Evolutionary conservation across 2,113 vertebrate species (phyloP), one percentile per base, ranked within the genome.

Genomic region (Platichthys flesus): DNA sequence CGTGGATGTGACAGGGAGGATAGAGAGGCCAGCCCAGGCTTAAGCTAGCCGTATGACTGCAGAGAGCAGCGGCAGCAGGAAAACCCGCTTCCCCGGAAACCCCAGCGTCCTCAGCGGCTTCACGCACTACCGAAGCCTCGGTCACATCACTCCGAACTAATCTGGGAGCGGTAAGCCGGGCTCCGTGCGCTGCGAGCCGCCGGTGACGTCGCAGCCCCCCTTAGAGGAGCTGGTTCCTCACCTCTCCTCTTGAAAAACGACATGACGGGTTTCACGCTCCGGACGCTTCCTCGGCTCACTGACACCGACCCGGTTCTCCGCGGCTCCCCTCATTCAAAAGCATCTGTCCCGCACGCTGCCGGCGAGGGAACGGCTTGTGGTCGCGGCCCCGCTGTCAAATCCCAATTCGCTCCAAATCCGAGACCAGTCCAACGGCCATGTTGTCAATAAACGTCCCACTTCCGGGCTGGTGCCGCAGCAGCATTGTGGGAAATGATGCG

Each of bases 171-270:
- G n/a, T 28, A 23, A 12, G n/a, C 26, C 23, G 45, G 59, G 1
- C 55, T 47, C 10, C 10, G 12, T 2, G 0, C 0, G 20, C 64
- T 20, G 75, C 65, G 57, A 55, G 54, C 62, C 7, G 4, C 35
- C 72, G 65, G 82, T 77, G 82, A 85, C 82, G 86, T 58, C 67
- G 85, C 82, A 85, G 83, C 66, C 59, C 24, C 49, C 59, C 51
- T 0, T 6, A 63, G 15, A n/a, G 54, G 51, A 74, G 87, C 86
- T 87, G 89, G 85, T 91, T 90, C 85, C 94, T 95, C 92, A 95
- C 96, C 96, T 96, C 95, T 96, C 92, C 96, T 94, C 93, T 94
- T 95, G 90, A 96, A 96, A 93, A 97, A 96, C 91, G 96, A 96
- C 96, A 97, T 96, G 94, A 92, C 90, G 92, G 80, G 82, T 73